Percentiles rank a stretch among this genome's conserved stretches.
Conservation (phyloP, 2,888 invertebrate genomes). For the Agrotis ipsilon region DNA sequence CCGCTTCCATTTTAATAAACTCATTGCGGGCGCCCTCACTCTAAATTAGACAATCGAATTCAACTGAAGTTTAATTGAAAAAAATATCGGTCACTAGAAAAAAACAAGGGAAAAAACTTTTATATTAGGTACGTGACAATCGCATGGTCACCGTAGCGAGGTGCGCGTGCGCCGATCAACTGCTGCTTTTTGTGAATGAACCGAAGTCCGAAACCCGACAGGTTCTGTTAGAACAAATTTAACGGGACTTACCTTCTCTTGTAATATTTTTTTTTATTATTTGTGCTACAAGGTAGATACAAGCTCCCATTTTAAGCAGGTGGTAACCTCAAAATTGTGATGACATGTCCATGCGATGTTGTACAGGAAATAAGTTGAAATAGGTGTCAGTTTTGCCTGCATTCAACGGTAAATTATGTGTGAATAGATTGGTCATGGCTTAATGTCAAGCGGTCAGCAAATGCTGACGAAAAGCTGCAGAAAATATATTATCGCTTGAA, state of each 20-base stretch:
- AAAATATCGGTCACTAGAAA: conserved; percentile 69
- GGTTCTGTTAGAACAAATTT: conserved; percentile 87
- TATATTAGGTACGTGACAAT: conserved; percentile 78
- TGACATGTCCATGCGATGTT: conserved; percentile 54
- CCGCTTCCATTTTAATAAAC: conserved; percentile 63
- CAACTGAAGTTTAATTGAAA: conserved; percentile 63
- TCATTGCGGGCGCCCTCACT: conserved; percentile 50
- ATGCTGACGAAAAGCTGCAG: conserved; percentile 21
- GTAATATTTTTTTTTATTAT: conserved; percentile 76
- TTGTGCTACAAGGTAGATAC: conserved; percentile 69
- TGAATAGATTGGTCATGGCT: conserved; percentile 29
- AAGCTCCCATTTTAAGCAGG: conserved; percentile 67
- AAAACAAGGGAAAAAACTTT: conserved; percentile 69
- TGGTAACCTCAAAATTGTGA: conserved; percentile 63
- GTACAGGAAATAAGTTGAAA: conserved; percentile 53
- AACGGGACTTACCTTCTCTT: conserved; percentile 81
- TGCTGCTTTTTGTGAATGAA: conserved; percentile 87
- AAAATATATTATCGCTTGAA: conserved; percentile 4
- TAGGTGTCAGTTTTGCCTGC: conserved; percentile 32
- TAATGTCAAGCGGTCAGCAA: conserved; percentile 24
- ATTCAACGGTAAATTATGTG: conserved; percentile 37
- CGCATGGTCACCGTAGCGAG: conserved; percentile 77
- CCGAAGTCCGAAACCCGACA: conserved; percentile 78
- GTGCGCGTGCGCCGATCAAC: conserved; percentile 83
- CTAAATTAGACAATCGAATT: conserved; percentile 60